Conservation (phyloP, 1,140 invertebrate species). For the Plodia interpunctella region DNA sequence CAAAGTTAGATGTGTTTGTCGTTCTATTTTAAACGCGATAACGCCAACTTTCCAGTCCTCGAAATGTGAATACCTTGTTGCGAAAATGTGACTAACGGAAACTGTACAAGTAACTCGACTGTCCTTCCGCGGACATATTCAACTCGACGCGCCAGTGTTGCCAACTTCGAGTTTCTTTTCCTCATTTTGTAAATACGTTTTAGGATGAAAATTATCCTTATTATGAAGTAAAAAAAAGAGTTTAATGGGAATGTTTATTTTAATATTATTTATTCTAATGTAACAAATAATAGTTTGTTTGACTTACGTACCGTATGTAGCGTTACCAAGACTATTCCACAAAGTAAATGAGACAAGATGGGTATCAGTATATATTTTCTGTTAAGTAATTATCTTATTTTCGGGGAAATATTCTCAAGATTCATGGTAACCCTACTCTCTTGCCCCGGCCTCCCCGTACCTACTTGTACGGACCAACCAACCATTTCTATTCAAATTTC, state of each 20-base stretch:
- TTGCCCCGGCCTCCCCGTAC: slow-evolving; percentile 18
- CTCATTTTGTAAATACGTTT: neutral
- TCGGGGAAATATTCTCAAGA: neutral
- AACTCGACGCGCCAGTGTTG: slow-evolving; percentile 21
- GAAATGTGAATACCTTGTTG: slow-evolving; percentile 76
- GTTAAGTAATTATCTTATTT: too few relatives aligned
- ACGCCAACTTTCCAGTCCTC: slow-evolving; percentile 72
- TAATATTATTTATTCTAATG: too few relatives aligned
- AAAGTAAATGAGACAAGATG: too few relatives aligned
- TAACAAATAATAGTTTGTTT: too few relatives aligned
- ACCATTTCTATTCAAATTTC: slow-evolving; percentile 58
- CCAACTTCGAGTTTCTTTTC: neutral
- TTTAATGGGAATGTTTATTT: too few relatives aligned
- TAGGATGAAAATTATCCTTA: too few relatives aligned
- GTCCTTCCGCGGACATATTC: slow-evolving; percentile 61
- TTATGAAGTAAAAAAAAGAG: too few relatives aligned
- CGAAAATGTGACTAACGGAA: slow-evolving; percentile 75
- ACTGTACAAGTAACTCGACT: slow-evolving; percentile 68
- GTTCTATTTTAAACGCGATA: slow-evolving; percentile 75
- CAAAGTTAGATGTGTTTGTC: slow-evolving; percentile 71
- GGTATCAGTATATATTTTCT: too few relatives aligned
- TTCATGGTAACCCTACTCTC: slow-evolving; percentile 10
- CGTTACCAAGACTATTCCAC: too few relatives aligned
- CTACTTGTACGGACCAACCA: slow-evolving; percentile 22
- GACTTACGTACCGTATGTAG: too few relatives aligned